Base-by-base conservation (phyloP, 1,140 invertebrate genomes). In the Drosophila bocki region DNA sequence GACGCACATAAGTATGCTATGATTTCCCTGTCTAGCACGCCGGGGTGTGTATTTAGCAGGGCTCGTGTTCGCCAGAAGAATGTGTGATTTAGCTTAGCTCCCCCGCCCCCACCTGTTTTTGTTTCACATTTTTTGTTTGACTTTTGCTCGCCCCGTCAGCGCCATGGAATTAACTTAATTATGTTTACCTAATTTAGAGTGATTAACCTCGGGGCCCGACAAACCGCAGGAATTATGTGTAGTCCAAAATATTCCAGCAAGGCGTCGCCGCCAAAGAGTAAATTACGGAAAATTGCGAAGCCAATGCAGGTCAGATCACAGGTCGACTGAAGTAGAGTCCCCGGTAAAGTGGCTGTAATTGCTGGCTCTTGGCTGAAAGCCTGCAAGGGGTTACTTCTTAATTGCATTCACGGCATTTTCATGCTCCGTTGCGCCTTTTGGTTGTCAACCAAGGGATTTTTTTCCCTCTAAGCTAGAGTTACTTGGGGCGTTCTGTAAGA, bases 131-230 rank as follows among this genome's bases (percentile, higher is more conserved):
- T 71, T 78, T 15, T 53, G 65, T 63, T 78, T 72, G 72, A 50
- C 71, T 78, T 64, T 70, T 75, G 59, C 64, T 65, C 35, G 44
- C 32, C 39, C 39, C 56, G 51, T 77, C 65, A 59, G 61, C 51
- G 69, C 60, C 71, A 53, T 62, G 77, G 79, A 81, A 90, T 90
- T 90, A 90, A 79, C 65, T 82, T 90, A 85, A 90, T 90, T 90
- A 90, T 90, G 82, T 90, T 90, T 90, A 85, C 86, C 81, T 90
- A 90, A 90, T 91, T 90, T 90, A 76, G 75, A 78, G 78, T 90
- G 77, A 90, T 90, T 90, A 90, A 80, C 78, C 81, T 76, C 63
- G 71, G 75, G 56, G 63, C 57, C 17, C 48, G 67, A 69, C 47
- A 63, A 68, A 63, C 80, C 84, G 50, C 77, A 78, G 69, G 64